Evolutionary conservation across 2,113 vertebrate species (phyloP), one percentile per base, ranked within the genome.

Genomic region (Corvus hawaiiensis): DNA sequence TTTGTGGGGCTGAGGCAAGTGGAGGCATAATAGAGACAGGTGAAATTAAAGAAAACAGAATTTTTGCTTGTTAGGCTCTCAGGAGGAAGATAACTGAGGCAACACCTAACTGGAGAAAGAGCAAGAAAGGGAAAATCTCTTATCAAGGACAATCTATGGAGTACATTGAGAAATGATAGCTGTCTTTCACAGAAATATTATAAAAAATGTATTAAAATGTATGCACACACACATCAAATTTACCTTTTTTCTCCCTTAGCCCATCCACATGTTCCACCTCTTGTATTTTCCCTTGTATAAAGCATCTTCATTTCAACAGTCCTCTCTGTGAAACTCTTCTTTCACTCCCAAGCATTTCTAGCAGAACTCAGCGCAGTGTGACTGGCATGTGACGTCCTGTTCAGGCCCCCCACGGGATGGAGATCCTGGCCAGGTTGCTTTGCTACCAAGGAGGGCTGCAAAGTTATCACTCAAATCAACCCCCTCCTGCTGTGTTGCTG

Each of bases 371-470:
- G 32, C 1, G 3, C 33, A 33, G 26, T 20, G 39, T 78, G 35
- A 41, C 49, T 72, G 3, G 6, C 35, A 32, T 0, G 0, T 1
- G 16, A 59, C 10, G 39, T 22, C 44, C 77, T 72, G 33, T 18
- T 67, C 69, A 67, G 72, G 20, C 24, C 51, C 6, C 8, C 11
- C 48, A 33, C 11, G 35, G 48, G 33, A 41, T 41, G 64, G 61
- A 67, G 39, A 63, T 23, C 16, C 27, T 1, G 5, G 6, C 14
- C 48, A 78, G 55, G 33, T 21, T 48, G 14, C 27, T 84, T 89
- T 0, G 0, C 43, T 43, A 26, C 61, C 69, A 68, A 64, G 44
- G 39, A 87, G 14, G 54, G 24, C 37, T 90, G 74, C 44, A 61
- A 81, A 75, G 13, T 24, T 30, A 48, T 44, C 13, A 3, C 52